Evolutionary conservation across 1,140 invertebrate genomes (phyloP).

Genomic region (Brachionus rubens): DNA sequence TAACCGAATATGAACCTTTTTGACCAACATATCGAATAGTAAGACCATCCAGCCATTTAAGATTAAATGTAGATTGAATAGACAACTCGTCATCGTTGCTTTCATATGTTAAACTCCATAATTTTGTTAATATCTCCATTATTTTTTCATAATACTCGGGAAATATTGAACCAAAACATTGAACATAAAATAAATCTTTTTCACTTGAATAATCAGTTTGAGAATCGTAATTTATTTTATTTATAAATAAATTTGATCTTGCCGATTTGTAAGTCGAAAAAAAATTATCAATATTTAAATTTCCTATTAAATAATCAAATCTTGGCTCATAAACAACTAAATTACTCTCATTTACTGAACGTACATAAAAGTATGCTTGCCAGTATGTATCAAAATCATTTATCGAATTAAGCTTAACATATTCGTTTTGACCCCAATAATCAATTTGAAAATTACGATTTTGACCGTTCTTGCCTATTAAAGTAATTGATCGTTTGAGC

Average conservation of each 20-base stretch:
- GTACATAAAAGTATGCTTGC: conserved; percentile 2
- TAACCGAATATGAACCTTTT: conserved; percentile 11
- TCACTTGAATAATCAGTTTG: neutral
- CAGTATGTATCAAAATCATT: neutral
- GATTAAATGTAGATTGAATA: neutral
- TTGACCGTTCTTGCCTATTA: neutral
- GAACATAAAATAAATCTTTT: neutral
- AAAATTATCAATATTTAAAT: neutral
- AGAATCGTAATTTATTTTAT: neutral
- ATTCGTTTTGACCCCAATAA: conserved; percentile 18
- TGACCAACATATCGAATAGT: neutral
- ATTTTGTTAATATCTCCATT: neutral
- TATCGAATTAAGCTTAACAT: neutral
- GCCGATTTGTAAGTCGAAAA: neutral
- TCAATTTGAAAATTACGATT: conserved; percentile 15
- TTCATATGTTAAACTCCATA: neutral
- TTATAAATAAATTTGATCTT: conserved; percentile 4
- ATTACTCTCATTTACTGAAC: neutral
- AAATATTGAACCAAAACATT: neutral
- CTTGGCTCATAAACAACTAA: neutral
- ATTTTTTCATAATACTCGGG: neutral
- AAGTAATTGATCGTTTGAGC: neutral
- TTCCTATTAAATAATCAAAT: neutral
- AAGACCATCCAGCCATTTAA: neutral
- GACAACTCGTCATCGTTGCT: neutral